phyloP scores from a whole-genome alignment of 2,113 vertebrate species.

The Urocitellus parryii region DNA sequence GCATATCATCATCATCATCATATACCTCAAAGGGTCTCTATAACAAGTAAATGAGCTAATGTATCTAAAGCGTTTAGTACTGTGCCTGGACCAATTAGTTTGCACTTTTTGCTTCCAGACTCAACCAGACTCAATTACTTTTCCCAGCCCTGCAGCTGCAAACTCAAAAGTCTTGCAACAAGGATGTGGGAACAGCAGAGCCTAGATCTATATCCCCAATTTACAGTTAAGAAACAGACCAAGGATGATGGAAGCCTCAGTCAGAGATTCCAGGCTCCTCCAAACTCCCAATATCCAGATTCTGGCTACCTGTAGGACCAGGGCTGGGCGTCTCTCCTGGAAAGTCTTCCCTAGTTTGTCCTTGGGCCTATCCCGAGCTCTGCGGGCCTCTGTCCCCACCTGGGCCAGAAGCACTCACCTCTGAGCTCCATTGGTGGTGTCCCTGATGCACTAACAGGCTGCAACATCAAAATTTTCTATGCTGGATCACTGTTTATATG shows the following conservation, averaged over 20 bases:
- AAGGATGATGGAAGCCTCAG: not conserved
- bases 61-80: not conserved
- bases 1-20: not conserved
- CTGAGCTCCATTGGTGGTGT: not conserved
- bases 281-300: not conserved
- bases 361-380: not conserved
- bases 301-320: not conserved
- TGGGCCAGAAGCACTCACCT: not conserved
- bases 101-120: too few species aligned
- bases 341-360: not conserved
- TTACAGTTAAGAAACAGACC: not conserved
- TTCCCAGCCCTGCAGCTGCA: too few species aligned
- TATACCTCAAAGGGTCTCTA: too few species aligned
- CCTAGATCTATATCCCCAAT: not conserved
- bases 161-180: not conserved
- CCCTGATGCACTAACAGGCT: not conserved
- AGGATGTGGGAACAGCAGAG: rapidly evolving
- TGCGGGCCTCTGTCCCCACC: not conserved
- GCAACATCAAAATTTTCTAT: not conserved
- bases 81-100: not conserved
- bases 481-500: not conserved
- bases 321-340: not conserved
- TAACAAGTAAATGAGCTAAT: not conserved
- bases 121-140: not conserved
- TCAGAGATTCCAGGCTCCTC: not conserved